Base-by-base conservation (phyloP, 2,113 vertebrate genomes). In the Dicerorhinus sumatrensis region DNA sequence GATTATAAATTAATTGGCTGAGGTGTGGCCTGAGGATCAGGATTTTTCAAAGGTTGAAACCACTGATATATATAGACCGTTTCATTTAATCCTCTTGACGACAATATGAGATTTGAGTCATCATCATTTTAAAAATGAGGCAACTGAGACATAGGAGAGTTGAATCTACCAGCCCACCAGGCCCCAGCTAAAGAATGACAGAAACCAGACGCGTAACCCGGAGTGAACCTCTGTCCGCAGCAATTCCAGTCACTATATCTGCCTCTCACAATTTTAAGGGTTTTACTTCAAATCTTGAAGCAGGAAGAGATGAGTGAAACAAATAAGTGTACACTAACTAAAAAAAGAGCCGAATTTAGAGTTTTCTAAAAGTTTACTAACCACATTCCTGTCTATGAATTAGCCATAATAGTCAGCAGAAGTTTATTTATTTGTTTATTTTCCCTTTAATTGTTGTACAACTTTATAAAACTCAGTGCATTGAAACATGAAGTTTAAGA, bases 211-310 rank as follows among this genome's bases (percentile, higher is more conserved):
- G 51, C 33, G 2, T 8, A 54, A 20, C 31, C 25, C 82, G 80
- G 25, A 51, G 10, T 4, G 8, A 51, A 1, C 9, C 18, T 13
- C n/a, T 27, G 10, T n/a, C 39, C n/a, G 21, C 5, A 42, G 46
- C 10, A 65, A 5, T 33, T 77, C 36, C 8, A 2, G 11, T 4
- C 8, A 8, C 70, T 2, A 0, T 14, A 17, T 27, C 27, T 31
- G 8, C 29, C 8, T 20, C 81, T 87, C 21, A n/a, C 5, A 12
- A 13, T 62, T 58, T 36, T 23, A 79, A 79, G 42, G 8, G 5
- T 81, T 94, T 73, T 58, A 18, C 76, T 72, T 95, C 46, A 42
- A 20, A 75, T 8, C 56, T 94, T 31, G 65, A 73, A 84, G 80
- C 17, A 84, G 33, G 21, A 60, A 62, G 4, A 29, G 77, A 12